Evolutionary conservation across 2,888 invertebrate genomes (phyloP), one percentile per base, ranked within the genome.

Genomic region (Onthophagus sagittarius): DNA sequence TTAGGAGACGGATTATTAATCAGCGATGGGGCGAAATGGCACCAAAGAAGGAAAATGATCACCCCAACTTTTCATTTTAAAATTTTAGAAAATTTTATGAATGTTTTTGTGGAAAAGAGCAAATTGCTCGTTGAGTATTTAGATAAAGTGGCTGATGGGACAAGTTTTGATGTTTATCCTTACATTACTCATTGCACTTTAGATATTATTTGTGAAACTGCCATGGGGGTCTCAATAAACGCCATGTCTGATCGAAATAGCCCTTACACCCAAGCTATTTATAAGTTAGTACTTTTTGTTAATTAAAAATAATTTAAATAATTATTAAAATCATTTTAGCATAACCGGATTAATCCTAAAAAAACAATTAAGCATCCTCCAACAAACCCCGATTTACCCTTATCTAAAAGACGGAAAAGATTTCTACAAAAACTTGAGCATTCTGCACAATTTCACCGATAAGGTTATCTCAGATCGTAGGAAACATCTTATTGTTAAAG

Each of bases 211-310:
- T 82, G 82, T 76, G 82, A 89, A 78, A 88, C 88, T 39, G 88
- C 89, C 0, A 90, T 90, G 89, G 89, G 89, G 7, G 82, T 84
- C 31, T 80, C 82, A 73, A 82, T 89, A 15, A 80, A 84, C 69
- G 83, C 83, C 0, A 83, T 84, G 76, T 79, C 82, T 63, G 80
- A 83, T 31, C 70, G 72, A 31, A 82, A 86, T 53, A 84, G 85
- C 1, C 84, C 84, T 64, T 88, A 88, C 78, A 85, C 87, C 1
- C 78, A 81, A 71, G 85, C 86, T 14, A 83, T 88, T 15, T 83
- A 84, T 73, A 79, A 79, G 83, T 83, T 77, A 79, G 79, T 70
- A 6, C 0, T 15, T 7, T 1, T 14, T n/a, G 15, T 1, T 2
- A 15, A 65, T 23, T 11, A 65, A 65, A 65, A 11, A 65, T n/a